Evolutionary conservation across 2,888 invertebrate genomes (phyloP).

Genomic region (Pterostichus madidus): DNA sequence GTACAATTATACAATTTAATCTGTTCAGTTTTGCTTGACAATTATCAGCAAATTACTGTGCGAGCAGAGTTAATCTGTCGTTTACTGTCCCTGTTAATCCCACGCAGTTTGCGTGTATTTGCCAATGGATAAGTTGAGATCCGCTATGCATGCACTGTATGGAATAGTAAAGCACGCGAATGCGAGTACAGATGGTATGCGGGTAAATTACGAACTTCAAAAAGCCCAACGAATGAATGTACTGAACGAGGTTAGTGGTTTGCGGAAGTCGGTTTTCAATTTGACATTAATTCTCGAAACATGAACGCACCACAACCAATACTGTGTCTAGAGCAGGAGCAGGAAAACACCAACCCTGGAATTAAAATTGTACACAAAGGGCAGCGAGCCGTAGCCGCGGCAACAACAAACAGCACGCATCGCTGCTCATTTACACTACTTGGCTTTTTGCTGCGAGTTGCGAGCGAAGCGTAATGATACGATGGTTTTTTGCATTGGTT

Average conservation of each 20-base stretch:
- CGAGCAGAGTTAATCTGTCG: conserved; percentile 32
- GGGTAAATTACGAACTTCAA: conserved; percentile 64
- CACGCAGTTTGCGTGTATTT: conserved; percentile 51
- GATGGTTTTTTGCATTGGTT: conserved; percentile 50
- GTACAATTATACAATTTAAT: conserved; percentile 46
- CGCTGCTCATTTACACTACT: background rate
- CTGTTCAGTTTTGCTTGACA: conserved; percentile 53
- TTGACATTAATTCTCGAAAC: conserved; percentile 51
- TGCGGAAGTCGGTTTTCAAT: conserved; percentile 58
- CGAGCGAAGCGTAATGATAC: conserved; percentile 51
- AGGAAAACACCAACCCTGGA: background rate
- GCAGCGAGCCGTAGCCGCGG: conserved; percentile 12
- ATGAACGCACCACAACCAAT: conserved; percentile 30
- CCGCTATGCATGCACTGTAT: conserved; percentile 40
- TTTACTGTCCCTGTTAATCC: conserved; percentile 29
- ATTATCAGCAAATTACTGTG: conserved; percentile 55
- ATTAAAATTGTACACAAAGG: background rate
- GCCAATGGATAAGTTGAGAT: conserved; percentile 10
- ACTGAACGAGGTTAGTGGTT: conserved; percentile 63
- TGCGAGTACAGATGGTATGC: conserved; percentile 61
- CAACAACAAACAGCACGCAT: conserved; percentile 17
- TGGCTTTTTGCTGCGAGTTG: conserved; percentile 18
- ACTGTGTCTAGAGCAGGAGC: background rate
- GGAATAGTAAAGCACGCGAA: conserved; percentile 48
- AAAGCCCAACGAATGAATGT: conserved; percentile 55